These are phyloP conservation scores for Lycia hirtaria DNA, from an alignment of 2,888 invertebrate genomes.

Conservation along the genomic window DNA sequence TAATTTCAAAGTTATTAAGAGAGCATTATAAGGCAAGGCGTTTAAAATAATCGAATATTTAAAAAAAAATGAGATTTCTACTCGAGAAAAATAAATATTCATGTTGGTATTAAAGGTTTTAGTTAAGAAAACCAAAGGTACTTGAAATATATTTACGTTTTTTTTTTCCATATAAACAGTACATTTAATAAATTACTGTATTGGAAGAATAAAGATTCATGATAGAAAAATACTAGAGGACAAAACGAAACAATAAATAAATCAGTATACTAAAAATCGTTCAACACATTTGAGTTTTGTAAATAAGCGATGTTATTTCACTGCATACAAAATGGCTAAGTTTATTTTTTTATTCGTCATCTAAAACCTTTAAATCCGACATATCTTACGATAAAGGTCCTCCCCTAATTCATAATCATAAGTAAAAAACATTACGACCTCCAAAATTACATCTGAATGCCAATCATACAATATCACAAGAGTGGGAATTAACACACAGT, in stretches of 20 bases:
- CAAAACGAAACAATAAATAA: too few relatives aligned
- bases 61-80: constrained; percentile 54
- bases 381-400: background rate
- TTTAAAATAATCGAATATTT: constrained; percentile 57
- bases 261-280: too few relatives aligned
- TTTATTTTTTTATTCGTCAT: too few relatives aligned
- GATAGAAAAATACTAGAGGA: too few relatives aligned
- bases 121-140: background rate
- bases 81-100: constrained; percentile 4
- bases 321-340: too few relatives aligned
- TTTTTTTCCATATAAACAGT: too few relatives aligned
- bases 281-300: too few relatives aligned
- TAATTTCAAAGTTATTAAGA: constrained; percentile 78
- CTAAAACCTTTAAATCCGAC: background rate
- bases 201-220: too few relatives aligned
- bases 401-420: background rate
- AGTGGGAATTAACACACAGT: constrained; percentile 52
- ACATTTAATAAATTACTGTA: too few relatives aligned
- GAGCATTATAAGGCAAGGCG: constrained; percentile 83
- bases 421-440: constrained; percentile 16
- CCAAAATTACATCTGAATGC: constrained; percentile 36
- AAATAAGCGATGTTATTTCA: too few relatives aligned
- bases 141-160: too few relatives aligned
- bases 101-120: background rate
- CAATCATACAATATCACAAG: constrained; percentile 60